phyloP scores from a whole-genome alignment of 2,888 invertebrate species.

The Epirrhoe tristata region DNA sequence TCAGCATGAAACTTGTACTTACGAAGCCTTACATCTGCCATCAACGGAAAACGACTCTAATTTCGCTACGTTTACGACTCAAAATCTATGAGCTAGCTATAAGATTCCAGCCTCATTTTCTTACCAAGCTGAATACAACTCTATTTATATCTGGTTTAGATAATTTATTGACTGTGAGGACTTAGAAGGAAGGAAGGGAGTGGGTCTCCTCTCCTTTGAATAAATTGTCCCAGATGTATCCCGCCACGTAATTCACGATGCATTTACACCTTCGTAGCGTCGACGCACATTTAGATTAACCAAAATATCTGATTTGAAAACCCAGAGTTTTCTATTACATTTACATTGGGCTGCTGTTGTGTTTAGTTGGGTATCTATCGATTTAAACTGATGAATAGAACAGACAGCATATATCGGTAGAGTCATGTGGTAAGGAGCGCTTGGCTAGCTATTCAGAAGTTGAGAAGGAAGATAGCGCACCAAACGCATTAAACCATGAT shows the following conservation, averaged over 20 bases:
- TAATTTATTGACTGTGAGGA: conserved; percentile 40
- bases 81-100: conserved; percentile 10
- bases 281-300: conserved; percentile 51
- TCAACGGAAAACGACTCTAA: conserved; percentile 36
- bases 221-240: conserved; percentile 79
- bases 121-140: conserved; percentile 19
- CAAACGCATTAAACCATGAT: background rate
- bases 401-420: no score
- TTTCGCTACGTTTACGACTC: background rate
- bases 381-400: background rate
- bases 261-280: conserved; percentile 70
- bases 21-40: conserved; percentile 27
- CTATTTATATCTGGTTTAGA: conserved; percentile 12
- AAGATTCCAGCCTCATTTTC: conserved; percentile 18
- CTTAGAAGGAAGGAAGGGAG: conserved; percentile 52
- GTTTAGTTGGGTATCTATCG: background rate
- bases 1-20: conserved; percentile 49
- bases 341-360: no score
- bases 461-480: no score
- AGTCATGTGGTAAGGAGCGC: no score
- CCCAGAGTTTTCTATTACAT: no score
- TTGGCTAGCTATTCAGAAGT: no score
- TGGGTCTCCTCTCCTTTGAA: conserved; percentile 60
- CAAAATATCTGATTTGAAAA: background rate
- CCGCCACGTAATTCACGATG: conserved; percentile 72